Base-by-base conservation (phyloP, 2,888 invertebrate genomes). In the Schrankia costaestrigalis region DNA sequence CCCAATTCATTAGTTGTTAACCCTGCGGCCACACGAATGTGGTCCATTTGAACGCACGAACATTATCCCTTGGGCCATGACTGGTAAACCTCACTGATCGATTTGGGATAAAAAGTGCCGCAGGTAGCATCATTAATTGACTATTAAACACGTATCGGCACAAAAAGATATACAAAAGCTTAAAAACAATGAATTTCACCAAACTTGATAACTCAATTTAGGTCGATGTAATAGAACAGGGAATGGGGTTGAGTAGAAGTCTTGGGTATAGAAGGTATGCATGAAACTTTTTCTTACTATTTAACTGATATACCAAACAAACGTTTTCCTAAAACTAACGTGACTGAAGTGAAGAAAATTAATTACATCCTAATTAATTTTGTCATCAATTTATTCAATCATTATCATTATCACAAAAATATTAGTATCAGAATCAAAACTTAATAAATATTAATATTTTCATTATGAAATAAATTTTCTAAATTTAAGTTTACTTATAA, bases 151-250 rank as follows among this genome's bases (percentile, higher is more conserved):
- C 71, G 83, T 75, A 83, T 80, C 81, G 70, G 78, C 81, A 78
- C 75, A 83, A 83, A 83, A 82, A 77, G 72, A 61, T 64, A 59
- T 62, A 69, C 69, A 72, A 71, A 68, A 54, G 35, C 60, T 62
- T 66, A 75, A 82, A 85, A 83, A 86, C 86, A 87, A 86, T 86
- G 86, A 84, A 82, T 82, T 86, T 84, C 76, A 84, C 81, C 62
- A 77, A 82, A 83, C 69, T 82, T 85, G 85, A 87, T 86, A 85
- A 86, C 87, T 87, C 79, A 86, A 86, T 86, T 86, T 84, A 64
- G 78, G 67, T 50, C 57, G 56, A 45, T 49, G 53, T 62, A 43
- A 46, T 39, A 40, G 69, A 57, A 70, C 58, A 70, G 12, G 2
- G 39, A 27, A 31, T 19, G 28, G 9, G 18, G 21, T 70, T 25